Conservation (phyloP, 2,113 vertebrate genomes). For the Phainopepla nitens region DNA sequence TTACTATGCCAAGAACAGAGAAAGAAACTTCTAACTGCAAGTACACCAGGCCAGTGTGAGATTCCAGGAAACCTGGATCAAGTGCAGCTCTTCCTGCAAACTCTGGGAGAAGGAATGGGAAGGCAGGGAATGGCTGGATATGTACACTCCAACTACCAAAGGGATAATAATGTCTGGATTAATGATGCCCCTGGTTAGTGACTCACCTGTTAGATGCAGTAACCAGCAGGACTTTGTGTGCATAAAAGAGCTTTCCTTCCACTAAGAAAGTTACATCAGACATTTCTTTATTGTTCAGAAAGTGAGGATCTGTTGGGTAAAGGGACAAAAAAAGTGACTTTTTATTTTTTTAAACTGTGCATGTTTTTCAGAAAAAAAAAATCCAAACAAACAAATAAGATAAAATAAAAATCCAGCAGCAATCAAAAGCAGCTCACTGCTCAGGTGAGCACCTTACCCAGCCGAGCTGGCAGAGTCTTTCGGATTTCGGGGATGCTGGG, state of each 20-base stretch:
- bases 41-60: not conserved
- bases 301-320: constrained; percentile 85
- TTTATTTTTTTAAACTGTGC: not conserved
- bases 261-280: constrained; percentile 94
- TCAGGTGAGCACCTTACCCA: constrained; percentile 73
- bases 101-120: not conserved
- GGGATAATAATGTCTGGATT: not conserved
- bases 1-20: not conserved
- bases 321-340: not conserved
- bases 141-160: too few species aligned
- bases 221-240: constrained; percentile 93
- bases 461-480: constrained; percentile 85
- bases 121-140: not conserved
- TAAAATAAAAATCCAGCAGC: not conserved
- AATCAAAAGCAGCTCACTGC: not conserved
- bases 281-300: constrained; percentile 97
- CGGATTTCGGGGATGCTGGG: constrained; percentile 85
- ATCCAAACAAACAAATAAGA: not conserved
- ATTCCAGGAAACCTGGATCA: not conserved
- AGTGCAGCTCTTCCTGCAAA: not conserved
- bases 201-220: constrained; percentile 92
- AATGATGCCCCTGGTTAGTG: not conserved
- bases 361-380: not conserved
- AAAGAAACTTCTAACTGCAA: not conserved
- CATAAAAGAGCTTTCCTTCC: constrained; percentile 94